A percentile compares a stretch with the other conserved stretches of the same genome.
Evolutionary conservation across 2,797 vertebrate genomes (phyloP).

Genomic region (Novumbra hubbsi): DNA sequence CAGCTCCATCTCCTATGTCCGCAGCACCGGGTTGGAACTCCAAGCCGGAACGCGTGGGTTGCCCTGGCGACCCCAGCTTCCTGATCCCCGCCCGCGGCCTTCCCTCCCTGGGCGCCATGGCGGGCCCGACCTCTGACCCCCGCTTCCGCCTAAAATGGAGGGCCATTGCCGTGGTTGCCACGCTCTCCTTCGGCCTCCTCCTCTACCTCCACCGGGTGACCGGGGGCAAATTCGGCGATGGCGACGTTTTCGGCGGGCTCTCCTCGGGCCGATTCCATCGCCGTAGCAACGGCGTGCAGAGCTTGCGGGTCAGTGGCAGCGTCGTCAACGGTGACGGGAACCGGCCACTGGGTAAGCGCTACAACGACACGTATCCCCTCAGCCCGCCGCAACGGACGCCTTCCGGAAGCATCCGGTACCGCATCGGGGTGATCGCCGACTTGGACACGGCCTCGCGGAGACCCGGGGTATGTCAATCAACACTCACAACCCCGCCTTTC

Average conservation of each 20-base stretch:
- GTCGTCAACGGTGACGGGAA: too few relatives aligned
- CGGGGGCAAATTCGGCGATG: slow-evolving; percentile 29
- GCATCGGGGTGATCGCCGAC: slow-evolving; percentile 88
- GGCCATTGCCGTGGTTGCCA: slow-evolving; percentile 75
- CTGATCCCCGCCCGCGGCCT: slow-evolving; percentile 79
- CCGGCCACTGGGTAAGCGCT: slow-evolving; percentile 33
- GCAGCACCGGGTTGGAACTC: slow-evolving; percentile 46
- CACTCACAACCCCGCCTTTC: background rate
- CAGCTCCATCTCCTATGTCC: slow-evolving; percentile 22
- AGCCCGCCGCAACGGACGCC: slow-evolving; percentile 79
- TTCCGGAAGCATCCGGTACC: slow-evolving; percentile 79
- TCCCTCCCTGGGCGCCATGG: slow-evolving; percentile 86
- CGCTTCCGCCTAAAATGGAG: slow-evolving; percentile 91
- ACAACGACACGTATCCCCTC: slow-evolving; percentile 92
- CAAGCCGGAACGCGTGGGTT: slow-evolving; percentile 6
- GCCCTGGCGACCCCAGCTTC: slow-evolving; percentile 41
- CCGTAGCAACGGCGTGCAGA: slow-evolving; percentile 29
- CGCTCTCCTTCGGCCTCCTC: slow-evolving; percentile 74
- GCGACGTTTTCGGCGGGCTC: background rate
- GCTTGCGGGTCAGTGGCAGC: slow-evolving; percentile 18
- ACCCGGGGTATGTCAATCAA: slow-evolving; percentile 36
- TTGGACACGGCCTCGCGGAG: slow-evolving; percentile 85
- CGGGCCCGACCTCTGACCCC: slow-evolving; percentile 74
- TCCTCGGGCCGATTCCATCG: background rate
- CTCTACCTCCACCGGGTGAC: slow-evolving; percentile 75